Conservation (phyloP, 1,140 invertebrate species). For the Zaprionus capensis region DNA sequence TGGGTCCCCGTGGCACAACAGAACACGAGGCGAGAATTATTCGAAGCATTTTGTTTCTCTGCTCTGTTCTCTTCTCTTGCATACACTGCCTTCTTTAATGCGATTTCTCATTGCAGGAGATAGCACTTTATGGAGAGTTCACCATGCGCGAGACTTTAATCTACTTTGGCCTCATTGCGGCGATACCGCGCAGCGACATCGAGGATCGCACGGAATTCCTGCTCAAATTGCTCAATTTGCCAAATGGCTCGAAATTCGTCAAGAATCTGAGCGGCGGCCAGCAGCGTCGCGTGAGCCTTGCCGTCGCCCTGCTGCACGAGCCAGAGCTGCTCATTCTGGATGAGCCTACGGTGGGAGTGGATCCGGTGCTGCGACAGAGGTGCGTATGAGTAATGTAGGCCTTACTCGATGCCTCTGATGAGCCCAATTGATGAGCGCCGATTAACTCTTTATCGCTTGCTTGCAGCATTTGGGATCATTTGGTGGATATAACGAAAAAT, state of each 20-base stretch:
- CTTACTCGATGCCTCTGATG: neutral
- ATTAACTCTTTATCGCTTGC: constrained; percentile 55
- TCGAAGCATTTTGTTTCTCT: constrained; percentile 8
- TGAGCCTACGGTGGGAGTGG: constrained; percentile 97
- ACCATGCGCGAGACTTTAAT: constrained; percentile 95
- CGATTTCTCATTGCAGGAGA: constrained; percentile 88
- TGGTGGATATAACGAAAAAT: constrained; percentile 94
- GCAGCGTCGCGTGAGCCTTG: constrained; percentile 94
- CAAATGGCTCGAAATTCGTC: constrained; percentile 89
- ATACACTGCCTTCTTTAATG: constrained; percentile 1
- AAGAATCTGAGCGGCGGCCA: constrained; percentile 96
- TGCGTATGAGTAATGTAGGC: constrained; percentile 58
- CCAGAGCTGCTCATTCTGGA: constrained; percentile 96
- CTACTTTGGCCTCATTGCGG: constrained; percentile 95
- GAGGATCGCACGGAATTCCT: constrained; percentile 92
- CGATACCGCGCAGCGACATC: constrained; percentile 90
- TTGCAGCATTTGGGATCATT: constrained; percentile 96
- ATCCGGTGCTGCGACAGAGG: constrained; percentile 96
- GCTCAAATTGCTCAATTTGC: constrained; percentile 90
- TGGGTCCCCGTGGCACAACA: constrained; percentile 11
- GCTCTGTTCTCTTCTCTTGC: neutral
- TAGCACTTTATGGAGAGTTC: constrained; percentile 95
- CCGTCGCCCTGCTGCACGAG: constrained; percentile 93
- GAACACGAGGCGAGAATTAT: constrained; percentile 15
- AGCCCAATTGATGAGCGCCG: neutral